Base-by-base conservation (phyloP, 2,797 vertebrate species). In the Odontamblyopus lacepedii region DNA sequence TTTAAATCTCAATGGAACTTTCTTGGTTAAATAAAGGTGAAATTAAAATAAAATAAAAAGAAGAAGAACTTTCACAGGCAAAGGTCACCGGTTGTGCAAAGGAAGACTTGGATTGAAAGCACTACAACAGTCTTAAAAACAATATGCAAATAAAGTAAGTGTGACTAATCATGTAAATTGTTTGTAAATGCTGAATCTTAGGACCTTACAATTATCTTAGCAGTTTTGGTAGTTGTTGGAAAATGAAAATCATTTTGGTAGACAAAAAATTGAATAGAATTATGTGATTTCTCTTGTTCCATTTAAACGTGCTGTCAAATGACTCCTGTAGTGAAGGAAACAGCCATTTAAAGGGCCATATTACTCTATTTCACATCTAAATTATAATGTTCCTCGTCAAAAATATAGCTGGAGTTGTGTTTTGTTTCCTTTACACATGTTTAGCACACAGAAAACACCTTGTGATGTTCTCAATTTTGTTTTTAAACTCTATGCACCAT, bases 111-210 rank as follows among this genome's bases (percentile, higher is more conserved):
- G 8, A 19, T 18, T 32, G 27, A 62, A 32, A n/a, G 16, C 18
- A 12, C 6, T 13, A 16, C 16, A 30, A 44, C 11, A 44, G 41
- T 44, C 32, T 35, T 61, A 29, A 62, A 62, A 38, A 41, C 19
- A 63, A 38, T 62, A 62, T 63, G 62, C 32, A 63, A 63, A 63
- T 63, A 41, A 2, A 27, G 56, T 26, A 56, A 57, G 32, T 23
- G 62, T 3, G 19, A 63, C 26, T 63, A 63, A 63, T 63, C 26
- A 62, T 63, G 62, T 26, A 63, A 63, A 63, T 26, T 41, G n/a
- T 26, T 23, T 6, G 62, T 26, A 63, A 63, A 63, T 63, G 35
- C 35, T 38, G 19, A 63, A n/a, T 44, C 19, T 32, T 19, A 63
- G 4, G 62, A 63, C 62, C 62, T 63, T 26, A 26, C n/a, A 41